A percentile compares a stretch with the other conserved stretches of the same genome.
Conservation (phyloP, 2,797 vertebrate species). For the Bovichtus diacanthus region DNA sequence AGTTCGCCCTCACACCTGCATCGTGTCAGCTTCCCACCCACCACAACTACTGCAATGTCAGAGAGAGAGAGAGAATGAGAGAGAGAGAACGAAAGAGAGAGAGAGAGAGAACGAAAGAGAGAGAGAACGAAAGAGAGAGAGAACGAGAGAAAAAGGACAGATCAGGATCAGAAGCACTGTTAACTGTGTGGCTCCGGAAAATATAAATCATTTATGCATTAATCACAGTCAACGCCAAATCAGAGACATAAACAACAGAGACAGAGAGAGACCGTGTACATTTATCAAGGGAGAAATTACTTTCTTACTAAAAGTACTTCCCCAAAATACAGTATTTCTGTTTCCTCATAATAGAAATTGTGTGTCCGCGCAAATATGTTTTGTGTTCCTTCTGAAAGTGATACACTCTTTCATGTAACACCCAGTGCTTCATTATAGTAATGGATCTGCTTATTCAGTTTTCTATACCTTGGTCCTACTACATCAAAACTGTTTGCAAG, state of each 20-base stretch:
- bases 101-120: too few species aligned
- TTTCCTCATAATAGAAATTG: neutral
- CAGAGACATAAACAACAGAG: conserved; percentile 19
- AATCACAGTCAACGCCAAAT: conserved; percentile 40
- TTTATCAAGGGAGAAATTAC: conserved; percentile 9
- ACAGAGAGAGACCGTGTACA: neutral
- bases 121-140: conserved; percentile 35
- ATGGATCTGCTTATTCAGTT: neutral
- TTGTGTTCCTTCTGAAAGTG: neutral
- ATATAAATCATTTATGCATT: conserved; percentile 47
- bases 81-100: too few species aligned
- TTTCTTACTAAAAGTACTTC: neutral
- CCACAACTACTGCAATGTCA: conserved; percentile 67
- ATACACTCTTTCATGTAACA: conserved; percentile 1
- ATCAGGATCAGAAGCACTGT: conserved; percentile 34
- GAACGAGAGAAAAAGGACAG: conserved; percentile 34
- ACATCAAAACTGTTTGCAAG: neutral
- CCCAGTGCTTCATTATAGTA: neutral
- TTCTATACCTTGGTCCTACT: neutral
- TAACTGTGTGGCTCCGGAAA: conserved; percentile 38
- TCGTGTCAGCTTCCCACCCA: conserved; percentile 68
- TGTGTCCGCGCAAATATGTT: neutral
- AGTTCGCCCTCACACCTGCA: conserved; percentile 77
- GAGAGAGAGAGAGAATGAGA: conserved; percentile 32
- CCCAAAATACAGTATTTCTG: neutral